phyloP scores from a whole-genome alignment of 2,797 vertebrate species.

The Rhinophrynus dorsalis region DNA sequence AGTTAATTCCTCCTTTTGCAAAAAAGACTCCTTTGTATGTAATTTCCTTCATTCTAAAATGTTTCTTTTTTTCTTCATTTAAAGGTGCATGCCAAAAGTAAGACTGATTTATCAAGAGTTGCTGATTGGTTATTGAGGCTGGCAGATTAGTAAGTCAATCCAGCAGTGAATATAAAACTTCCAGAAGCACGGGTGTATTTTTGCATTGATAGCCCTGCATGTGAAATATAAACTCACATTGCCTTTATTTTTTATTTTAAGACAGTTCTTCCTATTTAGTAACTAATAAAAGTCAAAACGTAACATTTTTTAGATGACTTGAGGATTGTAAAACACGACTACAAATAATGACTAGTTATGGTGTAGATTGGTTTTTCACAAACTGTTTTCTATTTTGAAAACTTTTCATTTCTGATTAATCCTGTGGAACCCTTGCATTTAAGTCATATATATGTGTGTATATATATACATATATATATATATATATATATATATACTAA shows the following conservation, averaged over 20 bases:
- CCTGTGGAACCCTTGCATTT: too few species aligned
- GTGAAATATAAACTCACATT: background rate
- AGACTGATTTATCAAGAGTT: slow-evolving; percentile 51
- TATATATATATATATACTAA: too few species aligned
- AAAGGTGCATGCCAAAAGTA: slow-evolving; percentile 14
- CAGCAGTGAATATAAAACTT: slow-evolving; percentile 24
- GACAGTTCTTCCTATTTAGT: background rate
- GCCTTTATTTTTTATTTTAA: background rate
- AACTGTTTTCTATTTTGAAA: too few species aligned
- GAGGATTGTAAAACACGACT: too few species aligned
- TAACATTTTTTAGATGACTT: too few species aligned
- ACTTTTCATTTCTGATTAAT: too few species aligned
- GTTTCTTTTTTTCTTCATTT: slow-evolving; percentile 32
- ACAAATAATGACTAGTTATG: too few species aligned
- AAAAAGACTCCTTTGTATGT: slow-evolving; percentile 48
- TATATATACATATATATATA: too few species aligned
- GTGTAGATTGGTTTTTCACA: too few species aligned
- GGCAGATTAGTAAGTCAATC: slow-evolving; percentile 22
- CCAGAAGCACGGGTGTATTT: background rate
- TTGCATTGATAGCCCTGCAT: background rate
- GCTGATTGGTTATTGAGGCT: slow-evolving; percentile 20
- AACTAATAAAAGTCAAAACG: too few species aligned
- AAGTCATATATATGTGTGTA: too few species aligned
- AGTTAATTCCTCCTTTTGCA: slow-evolving; percentile 53
- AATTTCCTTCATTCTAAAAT: slow-evolving; percentile 20